Evolutionary conservation across 53 echinoderm and acorn worm species (phyloP).

Genomic region (Echinometra lucunter): DNA sequence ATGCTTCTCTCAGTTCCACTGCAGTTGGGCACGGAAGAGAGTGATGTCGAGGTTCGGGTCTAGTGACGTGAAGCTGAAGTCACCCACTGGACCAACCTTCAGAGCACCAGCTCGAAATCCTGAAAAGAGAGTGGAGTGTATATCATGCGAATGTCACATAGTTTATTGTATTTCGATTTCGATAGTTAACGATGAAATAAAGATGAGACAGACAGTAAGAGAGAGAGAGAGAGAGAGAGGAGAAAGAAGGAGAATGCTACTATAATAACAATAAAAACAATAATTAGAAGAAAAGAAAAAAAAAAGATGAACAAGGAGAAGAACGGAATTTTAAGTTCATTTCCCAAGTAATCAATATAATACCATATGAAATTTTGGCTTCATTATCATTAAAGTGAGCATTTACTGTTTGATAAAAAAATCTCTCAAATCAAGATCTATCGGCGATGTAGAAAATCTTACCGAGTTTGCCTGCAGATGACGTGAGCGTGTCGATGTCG

Average conservation of each 20-base stretch:
- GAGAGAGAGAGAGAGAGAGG: not conserved
- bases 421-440: too few species aligned
- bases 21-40: slow-evolving; percentile 15
- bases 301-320: too few species aligned
- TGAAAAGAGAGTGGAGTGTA: not conserved
- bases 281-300: too few species aligned
- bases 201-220: not conserved
- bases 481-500: slow-evolving; percentile 37
- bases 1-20: not conserved
- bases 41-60: not conserved
- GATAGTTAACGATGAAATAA: not conserved
- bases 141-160: too few species aligned
- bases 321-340: too few species aligned
- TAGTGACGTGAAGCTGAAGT: not conserved
- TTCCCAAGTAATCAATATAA: too few species aligned
- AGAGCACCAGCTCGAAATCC: slow-evolving; percentile 53
- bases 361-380: too few species aligned
- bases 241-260: too few species aligned
- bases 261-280: too few species aligned
- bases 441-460: not conserved
- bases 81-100: not conserved
- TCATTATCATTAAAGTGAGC: too few species aligned
- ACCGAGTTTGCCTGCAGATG: slow-evolving; percentile 52
- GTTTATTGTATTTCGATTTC: too few species aligned
- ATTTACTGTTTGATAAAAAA: too few species aligned